Evolutionary conservation across 2,113 vertebrate species (phyloP).

Genomic region (Petrocephalus zakoni): DNA sequence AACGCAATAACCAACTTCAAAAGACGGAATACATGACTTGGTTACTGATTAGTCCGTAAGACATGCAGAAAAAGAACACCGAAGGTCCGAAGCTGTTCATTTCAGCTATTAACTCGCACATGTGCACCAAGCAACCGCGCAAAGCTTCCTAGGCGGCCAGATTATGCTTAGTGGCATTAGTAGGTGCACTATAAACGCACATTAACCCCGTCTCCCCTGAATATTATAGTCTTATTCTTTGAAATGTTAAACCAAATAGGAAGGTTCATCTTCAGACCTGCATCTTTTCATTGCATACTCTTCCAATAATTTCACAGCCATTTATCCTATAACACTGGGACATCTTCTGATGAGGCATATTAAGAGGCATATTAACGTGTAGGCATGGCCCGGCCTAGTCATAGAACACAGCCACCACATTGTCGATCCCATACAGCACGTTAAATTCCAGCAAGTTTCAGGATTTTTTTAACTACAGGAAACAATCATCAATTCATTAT

Average conservation of each 20-base stretch:
- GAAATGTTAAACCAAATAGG: background rate
- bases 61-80: background rate
- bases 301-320: background rate
- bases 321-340: background rate
- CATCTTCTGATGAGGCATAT: background rate
- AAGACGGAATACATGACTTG: background rate
- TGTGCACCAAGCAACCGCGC: background rate
- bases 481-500: background rate
- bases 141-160: background rate
- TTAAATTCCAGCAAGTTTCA: background rate
- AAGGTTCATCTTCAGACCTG: background rate
- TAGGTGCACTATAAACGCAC: background rate
- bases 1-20: constrained; percentile 1
- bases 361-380: background rate
- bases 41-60: constrained; percentile 5
- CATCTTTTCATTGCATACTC: background rate
- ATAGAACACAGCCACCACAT: background rate
- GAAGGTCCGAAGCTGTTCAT: background rate
- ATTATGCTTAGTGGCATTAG: background rate
- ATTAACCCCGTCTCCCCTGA: background rate
- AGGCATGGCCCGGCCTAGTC: background rate
- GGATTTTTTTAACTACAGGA: background rate
- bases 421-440: background rate
- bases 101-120: background rate
- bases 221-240: background rate